Evolutionary conservation across 2,797 vertebrate genomes (phyloP).

Genomic region (Kryptolebias ocellatus): DNA sequence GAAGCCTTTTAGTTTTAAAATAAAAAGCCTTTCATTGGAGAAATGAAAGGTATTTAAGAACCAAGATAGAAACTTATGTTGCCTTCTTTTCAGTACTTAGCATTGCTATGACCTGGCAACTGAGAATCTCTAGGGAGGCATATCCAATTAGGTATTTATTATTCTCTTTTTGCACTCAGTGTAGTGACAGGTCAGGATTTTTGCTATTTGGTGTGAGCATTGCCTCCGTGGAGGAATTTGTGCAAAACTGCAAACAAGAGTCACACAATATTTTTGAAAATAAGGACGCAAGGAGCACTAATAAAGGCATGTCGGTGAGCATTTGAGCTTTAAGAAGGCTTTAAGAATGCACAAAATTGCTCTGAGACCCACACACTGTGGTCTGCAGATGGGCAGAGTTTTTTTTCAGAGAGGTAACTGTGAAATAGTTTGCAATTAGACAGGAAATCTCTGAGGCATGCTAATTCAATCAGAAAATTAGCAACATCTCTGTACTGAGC

Average conservation of each 20-base stretch:
- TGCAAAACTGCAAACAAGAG: too few relatives aligned
- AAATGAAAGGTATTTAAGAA: not conserved
- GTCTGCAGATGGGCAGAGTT: slow-evolving; percentile 99
- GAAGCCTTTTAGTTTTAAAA: not conserved
- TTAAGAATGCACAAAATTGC: slow-evolving; percentile 94
- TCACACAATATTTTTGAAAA: not conserved
- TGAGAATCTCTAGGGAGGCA: not conserved
- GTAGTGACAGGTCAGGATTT: not conserved
- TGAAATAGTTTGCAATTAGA: slow-evolving; percentile 99
- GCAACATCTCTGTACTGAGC: slow-evolving; percentile 88
- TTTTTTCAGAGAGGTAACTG: slow-evolving; percentile 99
- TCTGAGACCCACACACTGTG: slow-evolving; percentile 90
- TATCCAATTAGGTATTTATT: not conserved
- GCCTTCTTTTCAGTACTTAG: not conserved
- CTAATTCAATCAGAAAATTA: slow-evolving; percentile 99
- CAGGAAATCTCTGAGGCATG: slow-evolving; percentile 99
- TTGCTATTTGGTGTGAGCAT: not conserved
- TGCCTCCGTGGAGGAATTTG: not conserved
- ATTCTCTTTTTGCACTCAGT: not conserved
- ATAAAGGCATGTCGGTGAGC: slow-evolving; percentile 12
- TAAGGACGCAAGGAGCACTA: not conserved
- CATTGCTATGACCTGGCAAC: not conserved
- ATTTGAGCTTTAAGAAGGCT: slow-evolving; percentile 58
- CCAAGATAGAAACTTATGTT: not conserved
- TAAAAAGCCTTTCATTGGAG: not conserved